Conservation (phyloP, 1,140 invertebrate genomes). For the Eufriesea mexicana region DNA sequence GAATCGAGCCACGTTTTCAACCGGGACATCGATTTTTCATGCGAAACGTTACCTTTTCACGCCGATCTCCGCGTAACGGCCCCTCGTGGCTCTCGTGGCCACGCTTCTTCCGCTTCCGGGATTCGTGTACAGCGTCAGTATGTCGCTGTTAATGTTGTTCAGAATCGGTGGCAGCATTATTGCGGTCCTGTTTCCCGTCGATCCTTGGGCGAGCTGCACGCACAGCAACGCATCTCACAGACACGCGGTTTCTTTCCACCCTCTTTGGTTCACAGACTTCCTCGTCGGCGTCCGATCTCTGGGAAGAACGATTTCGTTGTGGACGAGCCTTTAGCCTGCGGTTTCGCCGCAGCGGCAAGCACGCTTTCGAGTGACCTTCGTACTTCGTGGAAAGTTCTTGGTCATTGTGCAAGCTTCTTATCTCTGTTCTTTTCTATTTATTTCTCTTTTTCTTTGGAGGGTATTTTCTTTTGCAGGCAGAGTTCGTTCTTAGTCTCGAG, state of each 20-base stretch:
- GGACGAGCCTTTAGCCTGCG: neutral
- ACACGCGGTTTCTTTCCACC: neutral
- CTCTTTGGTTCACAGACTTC: no score
- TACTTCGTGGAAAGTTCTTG: slow-evolving; percentile 10
- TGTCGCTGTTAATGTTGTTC: slow-evolving; percentile 78
- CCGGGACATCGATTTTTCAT: slow-evolving; percentile 4
- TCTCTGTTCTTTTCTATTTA: neutral
- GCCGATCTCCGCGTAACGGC: slow-evolving; percentile 79
- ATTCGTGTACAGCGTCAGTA: slow-evolving; percentile 78
- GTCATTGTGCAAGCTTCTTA: neutral
- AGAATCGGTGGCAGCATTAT: slow-evolving; percentile 76
- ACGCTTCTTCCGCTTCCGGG: slow-evolving; percentile 69
- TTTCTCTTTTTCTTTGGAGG: no score
- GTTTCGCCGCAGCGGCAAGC: neutral
- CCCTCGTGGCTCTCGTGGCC: slow-evolving; percentile 66
- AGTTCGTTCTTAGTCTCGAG: no score
- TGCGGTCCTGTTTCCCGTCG: slow-evolving; percentile 53
- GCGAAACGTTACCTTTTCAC: slow-evolving; percentile 74
- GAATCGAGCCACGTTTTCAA: neutral
- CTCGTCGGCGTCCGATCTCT: neutral
- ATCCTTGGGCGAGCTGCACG: slow-evolving; percentile 39
- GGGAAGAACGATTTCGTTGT: neutral
- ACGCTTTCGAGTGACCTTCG: neutral
- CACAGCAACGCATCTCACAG: slow-evolving; percentile 43
- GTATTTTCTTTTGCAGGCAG: no score